Percentiles rank a stretch among this genome's conserved stretches.
Conservation (phyloP, 2,888 invertebrate species). For the Phasia obesa region DNA sequence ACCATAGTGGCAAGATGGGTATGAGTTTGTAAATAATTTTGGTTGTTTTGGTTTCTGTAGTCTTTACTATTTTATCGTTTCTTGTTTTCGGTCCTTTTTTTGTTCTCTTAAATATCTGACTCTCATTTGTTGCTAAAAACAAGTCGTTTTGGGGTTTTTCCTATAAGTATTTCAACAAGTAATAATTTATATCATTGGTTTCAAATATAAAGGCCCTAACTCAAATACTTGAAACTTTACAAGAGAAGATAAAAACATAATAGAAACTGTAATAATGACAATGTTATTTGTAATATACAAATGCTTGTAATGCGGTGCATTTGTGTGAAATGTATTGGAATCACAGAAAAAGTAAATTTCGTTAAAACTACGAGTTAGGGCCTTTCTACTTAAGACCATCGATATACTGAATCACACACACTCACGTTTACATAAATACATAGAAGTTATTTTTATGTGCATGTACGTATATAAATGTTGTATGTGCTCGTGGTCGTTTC, state of each 20-base stretch:
- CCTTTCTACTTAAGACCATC: no score
- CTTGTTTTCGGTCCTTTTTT: background rate
- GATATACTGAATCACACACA: background rate
- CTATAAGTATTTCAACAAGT: slow-evolving; percentile 34
- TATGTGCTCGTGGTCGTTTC: slow-evolving; percentile 71
- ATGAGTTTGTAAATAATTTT: slow-evolving; percentile 43
- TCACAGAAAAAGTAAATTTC: no score
- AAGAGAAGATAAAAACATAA: no score
- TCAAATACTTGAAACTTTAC: no score
- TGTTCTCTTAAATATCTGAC: background rate
- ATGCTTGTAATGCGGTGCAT: no score
- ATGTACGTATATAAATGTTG: slow-evolving; percentile 22
- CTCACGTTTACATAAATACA: background rate
- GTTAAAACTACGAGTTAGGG: no score
- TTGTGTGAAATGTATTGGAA: no score
- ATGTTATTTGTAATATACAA: no score
- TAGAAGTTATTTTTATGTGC: background rate
- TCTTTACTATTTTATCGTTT: slow-evolving; percentile 4
- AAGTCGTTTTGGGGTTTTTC: slow-evolving; percentile 27
- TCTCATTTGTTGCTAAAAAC: slow-evolving; percentile 28
- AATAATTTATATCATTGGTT: no score
- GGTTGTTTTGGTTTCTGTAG: slow-evolving; percentile 22
- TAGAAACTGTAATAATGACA: no score
- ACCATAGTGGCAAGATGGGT: background rate
- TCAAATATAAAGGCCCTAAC: no score